A percentile compares a stretch with the other conserved stretches of the same genome.
These are phyloP conservation scores for Leptopilina boulardi DNA, from an alignment of 1,140 invertebrate species.

Conservation along the genomic window DNA sequence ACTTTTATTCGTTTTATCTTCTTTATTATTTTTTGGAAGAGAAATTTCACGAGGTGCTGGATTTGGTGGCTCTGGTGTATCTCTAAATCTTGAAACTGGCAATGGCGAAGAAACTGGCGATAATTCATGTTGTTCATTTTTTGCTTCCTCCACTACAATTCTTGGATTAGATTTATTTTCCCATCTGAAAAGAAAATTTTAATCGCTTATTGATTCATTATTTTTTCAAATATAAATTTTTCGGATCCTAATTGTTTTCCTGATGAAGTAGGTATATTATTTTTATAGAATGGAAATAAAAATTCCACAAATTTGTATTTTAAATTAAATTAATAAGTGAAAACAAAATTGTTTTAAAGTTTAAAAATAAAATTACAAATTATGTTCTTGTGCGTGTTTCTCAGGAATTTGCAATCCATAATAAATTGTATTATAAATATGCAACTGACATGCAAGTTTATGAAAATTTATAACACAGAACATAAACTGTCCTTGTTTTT, in stretches of 20 bases:
- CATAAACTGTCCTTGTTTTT: background rate
- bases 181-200: conserved; percentile 61
- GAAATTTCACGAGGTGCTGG: conserved; percentile 65
- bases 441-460: background rate
- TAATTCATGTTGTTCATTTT: conserved; percentile 55
- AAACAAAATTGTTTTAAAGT: conserved; percentile 24
- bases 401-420: background rate
- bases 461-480: conserved; percentile 4
- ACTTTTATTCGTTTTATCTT: conserved; percentile 53
- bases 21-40: conserved; percentile 50
- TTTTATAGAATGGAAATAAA: too few species aligned
- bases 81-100: conserved; percentile 60
- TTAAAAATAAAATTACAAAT: background rate
- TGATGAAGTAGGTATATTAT: too few species aligned
- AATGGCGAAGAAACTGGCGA: conserved; percentile 61
- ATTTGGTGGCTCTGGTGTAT: conserved; percentile 64
- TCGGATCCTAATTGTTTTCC: too few species aligned
- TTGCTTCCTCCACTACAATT: conserved; percentile 67
- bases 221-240: background rate
- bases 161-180: conserved; percentile 68
- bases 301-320: too few species aligned
- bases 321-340: background rate
- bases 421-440: background rate
- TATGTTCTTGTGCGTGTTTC: background rate
- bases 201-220: background rate